Conservation (phyloP, 2,888 invertebrate species). For the Hypercompe scribonia region DNA sequence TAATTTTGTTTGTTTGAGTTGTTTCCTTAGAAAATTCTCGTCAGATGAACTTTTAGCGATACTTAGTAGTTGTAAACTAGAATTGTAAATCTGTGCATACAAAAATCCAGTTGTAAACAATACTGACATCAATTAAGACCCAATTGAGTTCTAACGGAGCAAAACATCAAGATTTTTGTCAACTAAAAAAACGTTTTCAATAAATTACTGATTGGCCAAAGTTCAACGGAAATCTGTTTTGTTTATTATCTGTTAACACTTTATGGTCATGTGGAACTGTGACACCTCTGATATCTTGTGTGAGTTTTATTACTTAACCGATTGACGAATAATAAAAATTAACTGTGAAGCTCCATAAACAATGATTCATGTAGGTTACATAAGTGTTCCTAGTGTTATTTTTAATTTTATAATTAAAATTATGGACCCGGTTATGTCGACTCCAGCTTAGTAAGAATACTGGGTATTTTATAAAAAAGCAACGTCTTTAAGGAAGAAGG, state of each 20-base stretch:
- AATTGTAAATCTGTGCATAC: neutral
- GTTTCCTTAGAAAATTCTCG: too few species aligned
- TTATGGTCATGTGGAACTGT: conserved; percentile 24
- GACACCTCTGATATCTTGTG: conserved; percentile 17
- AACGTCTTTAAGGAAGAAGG: too few species aligned
- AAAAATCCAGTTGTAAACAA: neutral
- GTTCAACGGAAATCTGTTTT: conserved; percentile 59
- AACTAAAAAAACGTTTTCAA: conserved; percentile 53
- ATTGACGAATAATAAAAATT: neutral
- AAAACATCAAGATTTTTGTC: conserved; percentile 38
- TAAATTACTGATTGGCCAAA: conserved; percentile 53
- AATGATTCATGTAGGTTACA: neutral
- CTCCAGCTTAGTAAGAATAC: neutral
- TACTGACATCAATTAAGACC: neutral
- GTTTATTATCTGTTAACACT: conserved; percentile 48
- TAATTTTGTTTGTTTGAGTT: too few species aligned
- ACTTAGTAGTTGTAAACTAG: too few species aligned
- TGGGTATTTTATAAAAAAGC: neutral
- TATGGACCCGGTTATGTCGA: too few species aligned
- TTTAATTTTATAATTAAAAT: too few species aligned
- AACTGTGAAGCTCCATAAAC: neutral
- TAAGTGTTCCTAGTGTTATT: neutral
- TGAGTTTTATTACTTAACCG: conserved; percentile 10
- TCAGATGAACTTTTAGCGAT: too few species aligned
- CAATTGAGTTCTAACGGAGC: conserved; percentile 29